These are phyloP conservation scores for Acanthurus leucopareius DNA, from an alignment of 2,797 vertebrate genomes.

Conservation along the genomic window DNA sequence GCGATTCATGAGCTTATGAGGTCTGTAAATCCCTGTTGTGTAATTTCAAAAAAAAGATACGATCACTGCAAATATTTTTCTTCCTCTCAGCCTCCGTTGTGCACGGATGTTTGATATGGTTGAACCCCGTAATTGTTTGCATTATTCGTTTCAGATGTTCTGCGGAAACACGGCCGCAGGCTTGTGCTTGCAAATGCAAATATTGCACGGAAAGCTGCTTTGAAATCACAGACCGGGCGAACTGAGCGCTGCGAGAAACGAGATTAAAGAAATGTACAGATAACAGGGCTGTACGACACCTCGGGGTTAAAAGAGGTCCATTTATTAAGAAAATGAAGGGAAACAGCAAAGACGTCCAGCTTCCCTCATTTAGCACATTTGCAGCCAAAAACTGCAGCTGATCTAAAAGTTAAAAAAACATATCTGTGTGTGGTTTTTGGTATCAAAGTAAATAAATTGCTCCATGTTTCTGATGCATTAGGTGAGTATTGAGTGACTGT, in stretches of 20 bases:
- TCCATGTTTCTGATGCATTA: background rate
- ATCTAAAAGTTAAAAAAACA: background rate
- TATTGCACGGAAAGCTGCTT: background rate
- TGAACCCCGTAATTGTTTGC: background rate
- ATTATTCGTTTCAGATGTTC: slow-evolving; percentile 11
- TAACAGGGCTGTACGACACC: background rate
- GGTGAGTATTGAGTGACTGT: background rate
- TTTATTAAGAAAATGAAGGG: background rate
- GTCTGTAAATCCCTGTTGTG: slow-evolving; percentile 26
- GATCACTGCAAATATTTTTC: background rate
- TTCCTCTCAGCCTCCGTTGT: background rate
- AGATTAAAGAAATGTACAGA: slow-evolving; percentile 4
- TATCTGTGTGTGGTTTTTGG: background rate
- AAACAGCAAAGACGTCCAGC: background rate
- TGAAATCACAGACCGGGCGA: slow-evolving; percentile 8
- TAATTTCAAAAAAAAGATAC: slow-evolving; percentile 1
- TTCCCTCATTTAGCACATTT: background rate
- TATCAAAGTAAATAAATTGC: background rate
- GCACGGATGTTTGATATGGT: background rate
- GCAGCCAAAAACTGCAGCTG: background rate
- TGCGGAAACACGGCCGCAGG: slow-evolving; percentile 16
- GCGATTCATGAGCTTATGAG: background rate
- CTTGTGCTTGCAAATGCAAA: slow-evolving; percentile 25
- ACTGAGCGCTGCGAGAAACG: background rate
- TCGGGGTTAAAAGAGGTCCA: background rate